These are phyloP conservation scores for Drosophila kanapiae DNA, from an alignment of 1,140 invertebrate genomes.

Conservation along the genomic window DNA sequence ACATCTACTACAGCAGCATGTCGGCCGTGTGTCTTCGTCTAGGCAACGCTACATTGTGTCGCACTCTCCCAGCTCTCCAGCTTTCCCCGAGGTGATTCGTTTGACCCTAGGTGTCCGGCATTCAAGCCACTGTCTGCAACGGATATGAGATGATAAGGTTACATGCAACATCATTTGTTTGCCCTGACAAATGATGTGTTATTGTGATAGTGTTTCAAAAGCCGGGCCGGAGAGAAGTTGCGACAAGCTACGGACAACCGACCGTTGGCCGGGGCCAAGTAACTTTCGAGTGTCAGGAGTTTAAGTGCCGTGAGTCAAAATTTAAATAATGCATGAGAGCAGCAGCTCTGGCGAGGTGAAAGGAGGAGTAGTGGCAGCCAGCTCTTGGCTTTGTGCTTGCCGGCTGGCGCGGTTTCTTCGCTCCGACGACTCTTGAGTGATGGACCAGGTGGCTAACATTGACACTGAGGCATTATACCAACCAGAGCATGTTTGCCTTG, in stretches of 20 bases:
- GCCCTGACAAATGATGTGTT: conserved; percentile 80
- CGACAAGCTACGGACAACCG: not conserved
- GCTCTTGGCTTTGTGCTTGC: conserved; percentile 19
- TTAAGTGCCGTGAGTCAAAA: conserved; percentile 71
- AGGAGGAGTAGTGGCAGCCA: not conserved
- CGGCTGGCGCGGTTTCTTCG: not conserved
- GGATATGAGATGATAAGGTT: conserved; percentile 83
- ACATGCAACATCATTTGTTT: conserved; percentile 83
- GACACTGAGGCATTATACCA: conserved; percentile 14
- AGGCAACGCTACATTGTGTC: conserved; percentile 33
- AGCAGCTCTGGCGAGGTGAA: not conserved
- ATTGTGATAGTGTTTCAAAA: conserved; percentile 74
- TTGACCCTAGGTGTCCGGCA: conserved; percentile 63
- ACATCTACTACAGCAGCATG: conserved; percentile 40
- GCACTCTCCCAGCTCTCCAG: not conserved
- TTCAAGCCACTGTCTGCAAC: conserved; percentile 52
- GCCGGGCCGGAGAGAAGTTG: conserved; percentile 1
- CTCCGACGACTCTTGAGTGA: conserved; percentile 9
- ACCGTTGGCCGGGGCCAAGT: conserved; percentile 47
- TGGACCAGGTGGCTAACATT: not conserved
- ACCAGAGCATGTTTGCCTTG: conserved; percentile 9
- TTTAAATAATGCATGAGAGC: conserved; percentile 68
- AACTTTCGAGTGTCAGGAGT: conserved; percentile 70
- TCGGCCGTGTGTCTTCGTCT: conserved; percentile 51
- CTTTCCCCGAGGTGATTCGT: conserved; percentile 52